Base-by-base conservation (phyloP, 1,140 invertebrate species). In the Cecropterus lyciades region DNA sequence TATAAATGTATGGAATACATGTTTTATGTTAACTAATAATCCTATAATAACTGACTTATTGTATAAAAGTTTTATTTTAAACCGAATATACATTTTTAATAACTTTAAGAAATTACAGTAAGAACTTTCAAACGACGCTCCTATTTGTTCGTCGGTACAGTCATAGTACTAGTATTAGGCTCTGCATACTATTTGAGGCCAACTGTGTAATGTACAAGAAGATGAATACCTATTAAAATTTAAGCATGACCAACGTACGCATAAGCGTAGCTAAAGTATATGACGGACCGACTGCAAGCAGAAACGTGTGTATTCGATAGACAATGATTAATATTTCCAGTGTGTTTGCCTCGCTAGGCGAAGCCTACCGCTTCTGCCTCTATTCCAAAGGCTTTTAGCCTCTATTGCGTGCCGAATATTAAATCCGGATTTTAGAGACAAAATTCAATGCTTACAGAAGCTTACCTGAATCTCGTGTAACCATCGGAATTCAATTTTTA, bases 401-500 rank as follows among this genome's bases (percentile, higher is more conserved):
- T 43, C 57, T 60, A 49, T 33, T 49, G 45, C 57, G 65, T 70
- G n/a, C 52, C 59, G 57, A 59, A 65, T 69, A 55, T 70, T 67
- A 62, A 60, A 68, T 66, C 59, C 53, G 62, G 60, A 69, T 67
- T 75, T 75, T 72, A 57, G 59, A 46, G 67, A 75, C 60, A 75
- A 66, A 71, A 75, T 65, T 59, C 57, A 33, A 49, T 49, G 57
- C 57, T 60, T 60, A 60, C 27, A 60, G 42, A 37, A 45, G 30
- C 45, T 46, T 49, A 49, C 27, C 57, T 60, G 57, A 33, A 60
- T 60, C 45, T 48, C 59, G 52, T 66, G 72, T 72, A 69, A 72
- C 66, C 69, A 65, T 65, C 63, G 53, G 59, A 74, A 68, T 49
- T 71, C 63, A 69, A 75, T 72, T 75, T 75, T 71, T 69, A 72